Base-by-base conservation (phyloP, 1,140 invertebrate species). In the Neuroterus valhalla region DNA sequence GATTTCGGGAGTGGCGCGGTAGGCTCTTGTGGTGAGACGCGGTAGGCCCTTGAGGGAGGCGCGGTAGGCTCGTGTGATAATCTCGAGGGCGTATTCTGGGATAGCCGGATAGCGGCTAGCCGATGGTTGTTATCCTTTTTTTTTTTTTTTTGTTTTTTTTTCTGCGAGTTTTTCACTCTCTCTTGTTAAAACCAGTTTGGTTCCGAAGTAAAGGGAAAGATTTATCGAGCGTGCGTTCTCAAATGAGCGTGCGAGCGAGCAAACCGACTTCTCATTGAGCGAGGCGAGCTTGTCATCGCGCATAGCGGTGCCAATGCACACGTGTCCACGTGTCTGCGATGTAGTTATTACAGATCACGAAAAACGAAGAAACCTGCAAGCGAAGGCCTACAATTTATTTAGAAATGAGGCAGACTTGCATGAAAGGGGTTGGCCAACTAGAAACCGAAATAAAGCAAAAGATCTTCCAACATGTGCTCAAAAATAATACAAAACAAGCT, bases 231-330 rank as follows among this genome's bases (percentile, higher is more conserved):
- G 46, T 48, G n/a, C 46, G n/a, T 48, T 48, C 46, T 48, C 46
- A 48, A 48, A 48, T 48, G 46, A 48, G 46, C 46, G n/a, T 48
- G 46, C 46, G 46, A 48, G 46, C 46, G 46, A 48, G 46, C 46
- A 48, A 48, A 48, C 46, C 14, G 46, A 48, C 17, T 48, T 48
- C 46, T 48, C 46, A 48, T 48, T 48, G 46, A 48, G 46, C 46
- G 46, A 17, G 46, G 46, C 45, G 45, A 46, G 45, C 46, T 48
- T 48, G 46, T 48, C 46, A 48, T 48, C 46, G 46, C 8, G n/a
- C 15, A 48, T 17, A 48, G 46, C 46, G 17, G 45, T 46, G 45
- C 45, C 45, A 46, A 46, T 46, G 45, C 45, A 46, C 45, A 46
- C 45, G 45, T 46, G 45, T 46, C 45, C 11, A 46, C 45, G 45